These are phyloP conservation scores for Lasioglossum marginatum DNA, from an alignment of 2,888 invertebrate genomes.

Conservation along the genomic window DNA sequence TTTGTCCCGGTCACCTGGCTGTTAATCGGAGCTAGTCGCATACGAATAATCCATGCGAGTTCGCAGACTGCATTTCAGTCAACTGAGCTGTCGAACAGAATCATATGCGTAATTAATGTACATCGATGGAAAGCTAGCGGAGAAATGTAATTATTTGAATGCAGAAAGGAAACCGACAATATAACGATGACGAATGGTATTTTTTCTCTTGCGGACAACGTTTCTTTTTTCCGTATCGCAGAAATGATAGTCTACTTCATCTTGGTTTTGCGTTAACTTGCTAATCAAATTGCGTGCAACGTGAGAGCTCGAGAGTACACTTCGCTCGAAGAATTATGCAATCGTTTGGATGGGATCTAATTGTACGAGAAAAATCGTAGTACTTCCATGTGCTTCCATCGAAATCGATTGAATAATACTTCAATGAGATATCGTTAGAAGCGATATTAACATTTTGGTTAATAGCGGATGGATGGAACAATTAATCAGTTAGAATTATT, in stretches of 20 bases:
- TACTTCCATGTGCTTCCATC: background rate
- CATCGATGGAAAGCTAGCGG: background rate
- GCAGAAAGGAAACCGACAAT: background rate
- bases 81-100: conserved; percentile 66
- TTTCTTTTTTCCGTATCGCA: background rate
- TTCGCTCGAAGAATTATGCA: conserved; percentile 4
- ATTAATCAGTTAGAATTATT: conserved; percentile 1
- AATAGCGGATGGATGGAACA: background rate
- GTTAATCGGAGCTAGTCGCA: conserved; percentile 34
- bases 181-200: background rate
- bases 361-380: background rate
- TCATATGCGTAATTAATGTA: conserved; percentile 44
- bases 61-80: conserved; percentile 51
- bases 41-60: conserved; percentile 35
- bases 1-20: background rate
- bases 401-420: conserved; percentile 1
- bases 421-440: background rate
- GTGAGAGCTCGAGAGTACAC: background rate
- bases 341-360: background rate
- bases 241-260: background rate
- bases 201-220: background rate
- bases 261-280: background rate
- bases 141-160: background rate
- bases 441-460: background rate
- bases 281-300: background rate